phyloP scores from a whole-genome alignment of 2,888 invertebrate species.

The Nebria brevicollis region DNA sequence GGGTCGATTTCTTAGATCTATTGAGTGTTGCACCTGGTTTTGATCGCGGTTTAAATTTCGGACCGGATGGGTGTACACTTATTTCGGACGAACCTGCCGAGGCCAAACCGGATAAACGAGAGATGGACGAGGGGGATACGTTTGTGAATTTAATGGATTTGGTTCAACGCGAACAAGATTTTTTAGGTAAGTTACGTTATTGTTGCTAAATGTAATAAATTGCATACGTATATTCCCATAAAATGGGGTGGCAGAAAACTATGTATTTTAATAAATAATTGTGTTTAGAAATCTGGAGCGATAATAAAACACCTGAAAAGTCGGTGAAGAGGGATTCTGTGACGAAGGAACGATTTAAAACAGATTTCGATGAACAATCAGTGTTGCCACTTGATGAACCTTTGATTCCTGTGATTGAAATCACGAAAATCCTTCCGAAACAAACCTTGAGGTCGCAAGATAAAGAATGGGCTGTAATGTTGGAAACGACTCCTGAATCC shows the following conservation, averaged over 20 bases:
- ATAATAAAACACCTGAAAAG: neutral
- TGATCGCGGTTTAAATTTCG: conserved; percentile 68
- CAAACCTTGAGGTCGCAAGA: conserved; percentile 63
- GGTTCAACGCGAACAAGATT: conserved; percentile 70
- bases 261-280: too few relatives aligned
- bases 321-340: neutral
- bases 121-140: conserved; percentile 58
- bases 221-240: neutral
- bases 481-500: conserved; percentile 80
- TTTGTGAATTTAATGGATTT: conserved; percentile 70
- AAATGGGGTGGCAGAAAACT: too few relatives aligned
- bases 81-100: conserved; percentile 48
- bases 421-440: conserved; percentile 66
- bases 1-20: conserved; percentile 62
- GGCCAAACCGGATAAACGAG: conserved; percentile 51
- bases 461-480: conserved; percentile 88
- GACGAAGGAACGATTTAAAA: neutral
- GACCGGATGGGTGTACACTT: conserved; percentile 67
- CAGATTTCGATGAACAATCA: conserved; percentile 54
- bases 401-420: conserved; percentile 73
- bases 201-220: neutral
- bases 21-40: conserved; percentile 77
- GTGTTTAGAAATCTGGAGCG: neutral
- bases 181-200: conserved; percentile 62
- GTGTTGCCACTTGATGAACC: conserved; percentile 57